Evolutionary conservation across 2,888 invertebrate species (phyloP).

Genomic region (Lasioglossum pauxillum): DNA sequence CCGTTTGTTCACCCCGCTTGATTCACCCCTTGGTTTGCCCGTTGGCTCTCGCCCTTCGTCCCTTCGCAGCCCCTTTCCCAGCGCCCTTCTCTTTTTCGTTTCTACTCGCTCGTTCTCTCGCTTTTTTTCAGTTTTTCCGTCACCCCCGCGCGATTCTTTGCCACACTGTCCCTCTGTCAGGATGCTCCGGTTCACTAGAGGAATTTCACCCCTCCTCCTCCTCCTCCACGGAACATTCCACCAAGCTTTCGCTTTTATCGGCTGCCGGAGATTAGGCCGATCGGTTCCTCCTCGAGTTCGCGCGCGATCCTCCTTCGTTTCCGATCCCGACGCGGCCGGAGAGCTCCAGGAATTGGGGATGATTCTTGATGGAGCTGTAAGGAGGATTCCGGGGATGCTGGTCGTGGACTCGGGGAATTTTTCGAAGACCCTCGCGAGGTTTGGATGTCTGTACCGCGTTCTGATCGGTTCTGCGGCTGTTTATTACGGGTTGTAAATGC

Average conservation of each 20-base stretch:
- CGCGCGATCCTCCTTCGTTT: conserved; percentile 18
- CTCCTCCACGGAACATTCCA: conserved; percentile 2
- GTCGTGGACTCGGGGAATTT: not conserved
- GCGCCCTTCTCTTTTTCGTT: not conserved
- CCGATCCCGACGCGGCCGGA: not conserved
- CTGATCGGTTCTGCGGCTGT: not conserved
- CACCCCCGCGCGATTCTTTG: not conserved
- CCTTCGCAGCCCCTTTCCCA: not conserved
- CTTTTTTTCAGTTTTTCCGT: not conserved
- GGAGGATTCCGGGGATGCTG: not conserved
- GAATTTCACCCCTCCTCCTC: conserved; percentile 22
- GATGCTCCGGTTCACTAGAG: conserved; percentile 2
- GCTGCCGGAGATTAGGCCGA: conserved; percentile 59
- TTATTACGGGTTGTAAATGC: not conserved
- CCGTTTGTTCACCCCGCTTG: conserved; percentile 31
- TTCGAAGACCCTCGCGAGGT: not conserved
- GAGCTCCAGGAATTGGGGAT: not conserved
- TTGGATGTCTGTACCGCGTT: not conserved
- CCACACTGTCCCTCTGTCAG: conserved; percentile 31
- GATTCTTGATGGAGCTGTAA: conserved; percentile 5
- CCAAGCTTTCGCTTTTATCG: conserved; percentile 57
- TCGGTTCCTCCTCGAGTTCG: conserved; percentile 33
- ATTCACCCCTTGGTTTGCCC: not conserved
- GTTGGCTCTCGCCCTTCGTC: not conserved
- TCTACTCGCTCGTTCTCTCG: conserved; percentile 24